Evolutionary conservation across 2,888 invertebrate species (phyloP), one percentile per base, ranked within the genome.

Genomic region (Hyalella azteca): DNA sequence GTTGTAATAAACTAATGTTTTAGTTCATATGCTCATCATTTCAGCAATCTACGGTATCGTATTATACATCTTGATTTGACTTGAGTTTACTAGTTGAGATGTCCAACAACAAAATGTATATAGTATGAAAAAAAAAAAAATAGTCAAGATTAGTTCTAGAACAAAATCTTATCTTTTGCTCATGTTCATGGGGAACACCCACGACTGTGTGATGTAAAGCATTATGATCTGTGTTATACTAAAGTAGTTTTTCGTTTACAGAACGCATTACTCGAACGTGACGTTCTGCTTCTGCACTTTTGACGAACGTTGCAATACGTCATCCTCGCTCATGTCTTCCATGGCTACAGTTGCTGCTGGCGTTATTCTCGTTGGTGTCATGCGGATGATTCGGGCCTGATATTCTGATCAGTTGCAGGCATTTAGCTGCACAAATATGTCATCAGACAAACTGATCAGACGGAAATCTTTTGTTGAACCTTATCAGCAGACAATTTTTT

Each of bases 261-360:
- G 95, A 86, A 91, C 94, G 86, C 92, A 93, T 89, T 96, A 93
- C 87, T 93, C 93, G 84, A 91, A 93, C 85, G 93, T 94, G 9
- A 92, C 92, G 50, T 96, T 93, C 91, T 96, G 96, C 88, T 95
- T 96, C 88, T 96, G 96, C 87, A 95, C 94, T 87, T 92, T 96
- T 85, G 95, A 96, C 88, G 94, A 96, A 87, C 91, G 95, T 86
- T 96, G 96, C 88, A 96, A 96, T 86, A 88, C 89, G 59, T 90
- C 81, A 5, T 66, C 66, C 4, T 32, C 66, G 4, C 29, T 29
- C 39, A 11, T 13, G 36, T 36, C 66, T 5, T 36, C 66, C 26
- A n/a, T n/a, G 36, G 9, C 26, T 19, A 36, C 66, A 4, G 54
- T 54, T 11, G 26, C 29, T 54, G 49, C 49, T 5, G 9, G 49